phyloP scores from a whole-genome alignment of 2,113 vertebrate species.

The Gymnogyps californianus region DNA sequence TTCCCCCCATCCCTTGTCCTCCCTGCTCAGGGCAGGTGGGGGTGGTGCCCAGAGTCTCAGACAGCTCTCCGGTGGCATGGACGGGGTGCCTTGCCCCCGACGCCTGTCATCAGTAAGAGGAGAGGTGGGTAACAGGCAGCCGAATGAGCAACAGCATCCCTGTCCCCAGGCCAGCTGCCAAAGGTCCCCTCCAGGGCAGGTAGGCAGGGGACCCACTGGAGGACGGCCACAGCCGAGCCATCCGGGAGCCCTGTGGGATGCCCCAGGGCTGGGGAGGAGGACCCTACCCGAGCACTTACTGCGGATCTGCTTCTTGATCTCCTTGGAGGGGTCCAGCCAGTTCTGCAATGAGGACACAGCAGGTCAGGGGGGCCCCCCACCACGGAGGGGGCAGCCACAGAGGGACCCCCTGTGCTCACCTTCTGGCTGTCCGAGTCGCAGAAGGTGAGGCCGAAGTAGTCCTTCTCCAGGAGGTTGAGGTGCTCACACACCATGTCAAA shows the following conservation, averaged over 20 bases:
- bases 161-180: background rate
- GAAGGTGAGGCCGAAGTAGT: slow-evolving; percentile 95
- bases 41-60: background rate
- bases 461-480: slow-evolving; percentile 96
- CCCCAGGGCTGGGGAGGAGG: background rate
- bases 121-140: background rate
- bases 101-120: fast-evolving
- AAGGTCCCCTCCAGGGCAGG: background rate
- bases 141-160: background rate
- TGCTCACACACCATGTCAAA: slow-evolving; percentile 93
- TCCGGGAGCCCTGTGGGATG: fast-evolving
- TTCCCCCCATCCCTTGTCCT: no score
- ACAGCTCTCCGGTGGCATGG: background rate
- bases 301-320: slow-evolving; percentile 98
- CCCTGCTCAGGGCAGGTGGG: background rate
- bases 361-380: background rate
- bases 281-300: slow-evolving; percentile 79
- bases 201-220: background rate
- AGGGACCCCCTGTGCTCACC: slow-evolving; percentile 71
- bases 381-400: background rate
- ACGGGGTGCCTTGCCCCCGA: background rate
- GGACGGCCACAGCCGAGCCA: background rate
- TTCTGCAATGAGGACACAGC: slow-evolving; percentile 74
- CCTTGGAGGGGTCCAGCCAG: slow-evolving; percentile 98
- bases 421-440: slow-evolving; percentile 94